phyloP scores from a whole-genome alignment of 1,140 invertebrate genomes.

The Plodia interpunctella region DNA sequence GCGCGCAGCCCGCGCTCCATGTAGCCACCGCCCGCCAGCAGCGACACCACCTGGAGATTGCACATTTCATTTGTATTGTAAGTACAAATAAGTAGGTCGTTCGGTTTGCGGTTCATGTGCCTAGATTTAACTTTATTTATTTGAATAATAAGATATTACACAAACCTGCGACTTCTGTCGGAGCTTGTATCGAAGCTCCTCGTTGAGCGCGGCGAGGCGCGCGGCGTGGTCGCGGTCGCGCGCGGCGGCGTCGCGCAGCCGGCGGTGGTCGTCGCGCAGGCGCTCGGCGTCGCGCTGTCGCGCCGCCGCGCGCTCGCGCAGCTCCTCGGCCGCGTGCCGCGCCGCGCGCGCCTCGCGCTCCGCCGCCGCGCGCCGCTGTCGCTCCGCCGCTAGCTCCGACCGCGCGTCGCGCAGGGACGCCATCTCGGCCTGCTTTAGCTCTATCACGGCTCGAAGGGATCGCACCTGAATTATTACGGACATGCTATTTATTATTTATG shows the following conservation, averaged over 20 bases:
- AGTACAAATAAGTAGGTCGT: too few species aligned
- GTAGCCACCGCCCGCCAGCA: conserved; percentile 59
- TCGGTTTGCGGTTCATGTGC: too few species aligned
- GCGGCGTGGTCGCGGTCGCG: conserved; percentile 87
- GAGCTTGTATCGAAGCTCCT: conserved; percentile 91
- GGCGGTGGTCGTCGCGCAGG: conserved; percentile 79
- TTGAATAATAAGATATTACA: too few species aligned
- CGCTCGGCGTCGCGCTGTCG: conserved; percentile 64
- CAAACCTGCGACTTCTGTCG: conserved; percentile 84
- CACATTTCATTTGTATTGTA: too few species aligned
- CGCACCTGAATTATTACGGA: conserved; percentile 77
- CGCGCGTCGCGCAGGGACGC: conserved; percentile 82
- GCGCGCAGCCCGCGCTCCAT: conserved; percentile 55
- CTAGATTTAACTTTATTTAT: too few species aligned
- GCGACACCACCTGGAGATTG: conserved; percentile 50
- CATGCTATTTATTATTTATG: too few species aligned
- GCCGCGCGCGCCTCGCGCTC: conserved; percentile 76
- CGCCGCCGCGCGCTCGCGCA: conserved; percentile 75
- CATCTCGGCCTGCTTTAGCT: conserved; percentile 85
- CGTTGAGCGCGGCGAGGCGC: conserved; percentile 87
- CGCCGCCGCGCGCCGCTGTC: conserved; percentile 77
- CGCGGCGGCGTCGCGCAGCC: conserved; percentile 83
- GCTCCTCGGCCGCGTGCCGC: conserved; percentile 76
- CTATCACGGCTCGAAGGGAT: conserved; percentile 85
- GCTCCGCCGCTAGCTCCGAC: conserved; percentile 77